Evolutionary conservation across 2,888 invertebrate species (phyloP).

Genomic region (Clivina fossor): DNA sequence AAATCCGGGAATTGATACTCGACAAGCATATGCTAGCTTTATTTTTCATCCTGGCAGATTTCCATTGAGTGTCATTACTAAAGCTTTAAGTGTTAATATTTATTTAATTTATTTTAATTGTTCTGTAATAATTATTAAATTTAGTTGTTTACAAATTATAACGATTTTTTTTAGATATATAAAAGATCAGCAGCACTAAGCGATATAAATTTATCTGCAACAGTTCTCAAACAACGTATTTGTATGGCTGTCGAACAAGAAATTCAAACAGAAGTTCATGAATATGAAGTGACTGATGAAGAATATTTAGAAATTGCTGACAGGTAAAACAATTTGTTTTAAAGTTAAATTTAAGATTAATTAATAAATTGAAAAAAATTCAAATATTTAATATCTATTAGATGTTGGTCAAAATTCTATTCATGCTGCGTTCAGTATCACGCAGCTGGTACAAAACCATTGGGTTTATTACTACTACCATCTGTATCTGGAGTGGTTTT

Average conservation of each 20-base stretch:
- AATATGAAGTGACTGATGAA: slow-evolving; percentile 70
- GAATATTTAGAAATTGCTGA: slow-evolving; percentile 70
- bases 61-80: slow-evolving; percentile 77
- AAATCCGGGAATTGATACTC: slow-evolving; percentile 65
- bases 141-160: no score
- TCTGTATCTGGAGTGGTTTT: slow-evolving; percentile 66
- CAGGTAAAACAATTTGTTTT: slow-evolving; percentile 47
- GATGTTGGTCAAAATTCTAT: slow-evolving; percentile 89
- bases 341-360: neutral
- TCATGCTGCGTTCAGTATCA: slow-evolving; percentile 93
- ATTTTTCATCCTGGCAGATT: slow-evolving; percentile 87
- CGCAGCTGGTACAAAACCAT: slow-evolving; percentile 76
- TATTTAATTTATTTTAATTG: no score
- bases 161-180: slow-evolving; percentile 61
- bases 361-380: slow-evolving; percentile 1
- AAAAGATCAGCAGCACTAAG: slow-evolving; percentile 59
- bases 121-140: no score
- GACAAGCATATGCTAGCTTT: slow-evolving; percentile 71
- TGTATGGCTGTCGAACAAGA: slow-evolving; percentile 73
- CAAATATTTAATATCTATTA: slow-evolving; percentile 52
- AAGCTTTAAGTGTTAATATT: slow-evolving; percentile 78
- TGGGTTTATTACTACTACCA: slow-evolving; percentile 67
- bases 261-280: slow-evolving; percentile 68
- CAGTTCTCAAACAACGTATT: slow-evolving; percentile 67
- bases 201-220: slow-evolving; percentile 58